Evolutionary conservation across 2,113 vertebrate species (phyloP).

Genomic region (Fukomys damarensis): DNA sequence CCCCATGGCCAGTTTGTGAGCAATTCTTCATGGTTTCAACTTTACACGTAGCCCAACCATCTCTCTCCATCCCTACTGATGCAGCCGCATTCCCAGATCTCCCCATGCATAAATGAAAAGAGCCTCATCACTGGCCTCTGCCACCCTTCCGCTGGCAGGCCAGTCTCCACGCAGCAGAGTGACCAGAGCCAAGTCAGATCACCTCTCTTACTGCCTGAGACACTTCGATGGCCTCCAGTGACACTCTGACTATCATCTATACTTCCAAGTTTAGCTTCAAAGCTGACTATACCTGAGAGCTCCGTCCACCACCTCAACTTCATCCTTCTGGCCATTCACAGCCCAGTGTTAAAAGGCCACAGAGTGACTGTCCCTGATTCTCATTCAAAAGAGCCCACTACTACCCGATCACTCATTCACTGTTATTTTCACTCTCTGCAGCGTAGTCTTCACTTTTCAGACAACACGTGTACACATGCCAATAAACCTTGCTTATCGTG

Average conservation of each 20-base stretch:
- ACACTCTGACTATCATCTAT: neutral
- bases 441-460: neutral
- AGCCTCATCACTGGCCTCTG: neutral
- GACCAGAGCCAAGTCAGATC: neutral
- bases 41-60: neutral
- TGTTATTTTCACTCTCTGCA: slow-evolving; percentile 2
- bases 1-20: neutral
- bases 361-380: neutral
- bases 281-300: neutral
- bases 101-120: neutral
- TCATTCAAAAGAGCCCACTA: neutral
- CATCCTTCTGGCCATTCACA: neutral
- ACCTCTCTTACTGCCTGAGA: neutral
- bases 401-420: neutral
- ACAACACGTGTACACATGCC: neutral
- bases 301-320: neutral
- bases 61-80: neutral
- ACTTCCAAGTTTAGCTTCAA: neutral
- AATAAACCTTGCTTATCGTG: neutral
- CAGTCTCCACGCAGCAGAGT: neutral
- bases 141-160: rapidly evolving
- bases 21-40: neutral
- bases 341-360: neutral
- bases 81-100: neutral
- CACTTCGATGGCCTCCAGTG: neutral